These are phyloP conservation scores for Paramuricea clavata DNA, from an alignment of 92 coral and sea anemone genomes.

Conservation along the genomic window DNA sequence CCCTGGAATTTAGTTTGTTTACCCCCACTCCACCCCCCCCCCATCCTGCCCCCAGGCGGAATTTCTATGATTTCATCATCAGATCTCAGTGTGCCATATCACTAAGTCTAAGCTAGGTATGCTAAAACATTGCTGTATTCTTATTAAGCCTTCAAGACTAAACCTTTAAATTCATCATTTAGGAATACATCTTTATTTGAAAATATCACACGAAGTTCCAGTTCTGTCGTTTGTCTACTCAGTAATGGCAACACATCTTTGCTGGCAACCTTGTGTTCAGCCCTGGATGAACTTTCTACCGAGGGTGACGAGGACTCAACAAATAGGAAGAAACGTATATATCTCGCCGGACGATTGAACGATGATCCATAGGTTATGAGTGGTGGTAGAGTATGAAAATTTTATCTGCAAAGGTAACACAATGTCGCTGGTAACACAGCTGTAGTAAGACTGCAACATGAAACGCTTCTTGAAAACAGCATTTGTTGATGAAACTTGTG, in stretches of 20 bases:
- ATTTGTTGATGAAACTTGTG: not conserved
- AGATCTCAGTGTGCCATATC: too few species aligned
- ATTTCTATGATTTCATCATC: too few species aligned
- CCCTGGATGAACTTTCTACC: conserved; percentile 84
- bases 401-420: not conserved
- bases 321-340: conserved; percentile 99
- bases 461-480: not conserved
- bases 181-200: conserved; percentile 42
- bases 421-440: not conserved
- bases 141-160: conserved; percentile 74
- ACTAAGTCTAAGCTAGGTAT: too few species aligned
- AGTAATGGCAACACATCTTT: conserved; percentile 54
- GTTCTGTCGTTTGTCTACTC: conserved; percentile 33
- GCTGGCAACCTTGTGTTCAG: conserved; percentile 6
- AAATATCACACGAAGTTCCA: conserved; percentile 11
- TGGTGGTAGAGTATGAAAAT: not conserved
- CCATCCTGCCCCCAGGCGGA: too few species aligned
- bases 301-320: conserved; percentile 99
- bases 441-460: not conserved
- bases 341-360: conserved; percentile 66
- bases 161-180: conserved; percentile 29
- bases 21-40: too few species aligned
- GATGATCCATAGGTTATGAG: conserved; percentile 75
- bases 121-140: too few species aligned
- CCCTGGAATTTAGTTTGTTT: too few species aligned